Evolutionary conservation across 2,797 vertebrate genomes (phyloP), one percentile per base, ranked within the genome.

Genomic region (Lithobates sylvaticus): DNA sequence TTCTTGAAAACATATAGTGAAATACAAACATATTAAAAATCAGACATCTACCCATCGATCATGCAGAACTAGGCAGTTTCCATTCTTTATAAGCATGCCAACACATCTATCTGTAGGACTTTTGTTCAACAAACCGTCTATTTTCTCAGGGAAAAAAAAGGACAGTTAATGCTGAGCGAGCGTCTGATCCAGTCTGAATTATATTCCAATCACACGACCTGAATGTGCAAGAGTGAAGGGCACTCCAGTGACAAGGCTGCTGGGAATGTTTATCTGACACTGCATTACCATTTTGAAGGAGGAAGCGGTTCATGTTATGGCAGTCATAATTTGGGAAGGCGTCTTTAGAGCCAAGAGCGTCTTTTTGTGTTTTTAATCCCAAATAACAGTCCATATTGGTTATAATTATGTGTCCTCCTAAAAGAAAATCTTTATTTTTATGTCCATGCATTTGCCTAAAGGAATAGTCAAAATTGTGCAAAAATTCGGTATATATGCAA

Each of bases 221-320:
- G 64, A 26, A 23, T 81, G 84, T 42, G 64, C 77, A 29, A 64
- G 71, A 54, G 73, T 86, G 78, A 81, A 86, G 84, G 84, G 78
- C 84, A 70, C 76, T 70, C 18, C 16, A 76, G 84, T 76, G 84
- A 81, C 78, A 76, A 86, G 84, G 34, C 78, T 81, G 78, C 50
- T 76, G 69, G 68, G 78, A 81, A 86, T 81, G 84, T 81, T 81
- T 86, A 76, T 76, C 61, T 76, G 78, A 86, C 84, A 82, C 76
- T 71, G 47, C 64, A 76, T 86, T 86, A 81, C 65, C 78, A 86
- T 86, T 86, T 76, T 81, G 85, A 64, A 76, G 47, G 18, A 86
- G 47, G 73, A 76, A 58, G 65, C 64, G 78, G 29, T 54, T 65
- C 72, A 76, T 86, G 65, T 44, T 68, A 76, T 26, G 47, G 70